Evolutionary conservation across 53 echinoderm and acorn worm genomes (phyloP), one percentile per base, ranked within the genome.

Genomic region (Stichopus horrens): DNA sequence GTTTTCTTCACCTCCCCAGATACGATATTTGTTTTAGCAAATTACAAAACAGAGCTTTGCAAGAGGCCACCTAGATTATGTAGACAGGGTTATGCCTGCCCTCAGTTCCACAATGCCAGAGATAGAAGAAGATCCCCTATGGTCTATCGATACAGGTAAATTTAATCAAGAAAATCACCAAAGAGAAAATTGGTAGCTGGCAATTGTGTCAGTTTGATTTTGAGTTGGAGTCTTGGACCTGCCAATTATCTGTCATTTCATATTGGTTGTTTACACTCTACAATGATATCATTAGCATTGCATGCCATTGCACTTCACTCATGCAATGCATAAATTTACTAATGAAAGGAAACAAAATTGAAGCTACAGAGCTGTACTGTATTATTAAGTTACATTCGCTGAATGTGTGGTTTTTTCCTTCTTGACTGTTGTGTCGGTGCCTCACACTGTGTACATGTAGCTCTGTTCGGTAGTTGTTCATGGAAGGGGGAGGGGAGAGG

Each of bases 41-140:
- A 98, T 89, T 98, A 98, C 90, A 98, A 98, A 89, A 98, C 98
- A 52, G 98, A 98, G 88, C 98, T 89, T 53, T 96, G 98, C 86
- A 98, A 98, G 89, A 94, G 90, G 79, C 98, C 98, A 52, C 98
- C 98, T 23, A 89, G 98, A 66, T 88, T 98, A 67, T 97, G 98
- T 91, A 88, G 98, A 23, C 98, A 98, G 90, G 98, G 98, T 54
- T 98, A 98, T 89, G 98, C 98, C 68, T 98, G 98, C 65, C 98
- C 98, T 22, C 94, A 94, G 60, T 98, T 87, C 76, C 98, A 98
- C 88, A 98, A 98, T 76, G 90, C 93, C 54, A 94, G 98, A 76
- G 98, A 98, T 76, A 91, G 98, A 54, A 90, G 98, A 92, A 92
- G 98, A 92, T 95, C 93, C 88, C 98, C 98, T 0, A 94, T 90